Evolutionary conservation across 2,797 vertebrate species (phyloP), one percentile per base, ranked within the genome.

Genomic region (Microctenopoma steveboyesi): DNA sequence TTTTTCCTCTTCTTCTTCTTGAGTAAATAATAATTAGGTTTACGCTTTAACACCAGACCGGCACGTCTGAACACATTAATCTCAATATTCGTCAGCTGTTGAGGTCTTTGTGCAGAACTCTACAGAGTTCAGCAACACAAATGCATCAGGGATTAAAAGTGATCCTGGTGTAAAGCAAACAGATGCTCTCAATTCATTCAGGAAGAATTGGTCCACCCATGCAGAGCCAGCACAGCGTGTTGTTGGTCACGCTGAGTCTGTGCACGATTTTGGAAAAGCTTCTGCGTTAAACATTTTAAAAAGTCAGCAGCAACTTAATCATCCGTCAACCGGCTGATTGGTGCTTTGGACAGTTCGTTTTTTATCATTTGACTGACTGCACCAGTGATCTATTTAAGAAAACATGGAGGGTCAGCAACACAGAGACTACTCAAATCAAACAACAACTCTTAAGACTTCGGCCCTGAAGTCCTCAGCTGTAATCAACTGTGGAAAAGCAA

Each of bases 151-250:
- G 70, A 83, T 78, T 83, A 76, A 77, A 82, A 56, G 68, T 50
- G 78, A 85, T 78, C 64, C 57, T 55, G 66, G 70, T n/a, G 45
- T 69, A 70, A 81, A 82, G 83, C 67, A 79, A 84, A 82, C 86
- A 86, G 76, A 88, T 86, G 76, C 78, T 81, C 66, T 83, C 48
- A 46, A 82, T 74, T 86, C 71, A 73, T 83, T 81, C 69, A 40
- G 63, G 65, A 47, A 82, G 81, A 78, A 74, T 78, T 61, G 37
- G 52, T 64, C 80, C 69, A 66, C 16, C 68, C 77, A 68, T 75
- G 77, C 82, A 81, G 66, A 83, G 76, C 39, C 7, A 40, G 64
- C 49, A 22, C 73, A 68, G 60, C 37, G 54, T 69, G 66, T 43
- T 64, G 59, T 25, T 54, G 54, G 52, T 48, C 14, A 1, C 47